Evolutionary conservation across 2,888 invertebrate species (phyloP), one percentile per base, ranked within the genome.

Genomic region (Leucophenga montana): DNA sequence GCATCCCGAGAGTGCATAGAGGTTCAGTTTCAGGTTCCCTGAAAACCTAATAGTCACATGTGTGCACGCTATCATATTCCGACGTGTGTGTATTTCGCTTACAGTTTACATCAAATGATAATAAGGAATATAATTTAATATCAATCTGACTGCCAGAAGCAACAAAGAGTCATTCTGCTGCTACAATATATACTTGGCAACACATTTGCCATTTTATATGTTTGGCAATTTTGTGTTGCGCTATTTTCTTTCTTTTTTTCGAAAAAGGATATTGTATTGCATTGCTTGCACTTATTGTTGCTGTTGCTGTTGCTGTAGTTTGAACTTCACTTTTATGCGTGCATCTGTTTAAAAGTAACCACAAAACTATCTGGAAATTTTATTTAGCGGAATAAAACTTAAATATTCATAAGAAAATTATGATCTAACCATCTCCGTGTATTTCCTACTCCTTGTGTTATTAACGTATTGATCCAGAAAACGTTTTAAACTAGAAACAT

Each of bases 111-210:
- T 69, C 70, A 68, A 82, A 85, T 86, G 86, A 85, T 86, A 87
- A 86, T 87, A 86, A 86, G 87, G 84, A 84, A 85, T 87, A 87
- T 87, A 86, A 87, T 86, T 86, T 87, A 86, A 87, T 87, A 86
- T 85, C 83, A 85, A 85, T 85, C 85, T 85, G 82, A 85, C 75
- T 79, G 78, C 76, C 82, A 77, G 75, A 75, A 79, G 82, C 77
- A 78, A 80, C 76, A 78, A 77, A 80, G 77, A 73, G 59, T 67
- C 69, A 75, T 70, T 70, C 73, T 74, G 75, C 11, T 50, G 16
- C 59, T 27, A 14, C 31, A 39, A 16, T 61, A 16, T 14, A 61
- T 39, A 16, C 16, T 72, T 69, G 74, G 61, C 50, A 69, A 71
- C 61, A 70, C 69, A 65, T 61, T 59, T 73, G 65, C 69, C 39